Evolutionary conservation across 2,797 vertebrate species (phyloP).

Genomic region (Catostomus latipinnis): DNA sequence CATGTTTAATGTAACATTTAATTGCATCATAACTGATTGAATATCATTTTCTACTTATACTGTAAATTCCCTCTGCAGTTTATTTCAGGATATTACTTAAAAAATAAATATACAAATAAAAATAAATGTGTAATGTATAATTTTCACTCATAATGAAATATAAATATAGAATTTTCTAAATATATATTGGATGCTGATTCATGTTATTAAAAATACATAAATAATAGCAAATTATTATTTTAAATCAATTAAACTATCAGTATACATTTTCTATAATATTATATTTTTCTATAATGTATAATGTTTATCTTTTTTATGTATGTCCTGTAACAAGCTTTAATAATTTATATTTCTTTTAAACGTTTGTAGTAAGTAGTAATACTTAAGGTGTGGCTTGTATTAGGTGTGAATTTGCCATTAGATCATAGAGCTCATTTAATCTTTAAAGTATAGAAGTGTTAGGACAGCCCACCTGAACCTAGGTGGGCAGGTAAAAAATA

Average conservation of each 20-base stretch:
- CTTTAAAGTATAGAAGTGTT: constrained; percentile 34
- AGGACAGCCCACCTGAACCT: constrained; percentile 28
- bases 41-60: neutral
- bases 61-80: no score
- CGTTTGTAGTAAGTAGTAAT: neutral
- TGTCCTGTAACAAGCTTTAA: neutral
- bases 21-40: neutral
- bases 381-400: constrained; percentile 45
- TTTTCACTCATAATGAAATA: no score
- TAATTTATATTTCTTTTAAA: neutral
- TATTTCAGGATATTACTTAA: no score
- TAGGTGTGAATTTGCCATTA: constrained; percentile 48
- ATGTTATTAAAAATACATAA: no score
- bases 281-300: neutral
- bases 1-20: no score
- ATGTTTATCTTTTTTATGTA: neutral
- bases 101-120: neutral
- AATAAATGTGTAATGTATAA: neutral
- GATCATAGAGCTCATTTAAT: constrained; percentile 36
- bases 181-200: no score
- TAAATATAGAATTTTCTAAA: no score
- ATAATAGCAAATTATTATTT: no score
- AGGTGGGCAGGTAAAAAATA: constrained; percentile 53
- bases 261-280: neutral
- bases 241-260: no score